phyloP scores from a whole-genome alignment of 2,113 vertebrate species.

The Lagenorhynchus albirostris region DNA sequence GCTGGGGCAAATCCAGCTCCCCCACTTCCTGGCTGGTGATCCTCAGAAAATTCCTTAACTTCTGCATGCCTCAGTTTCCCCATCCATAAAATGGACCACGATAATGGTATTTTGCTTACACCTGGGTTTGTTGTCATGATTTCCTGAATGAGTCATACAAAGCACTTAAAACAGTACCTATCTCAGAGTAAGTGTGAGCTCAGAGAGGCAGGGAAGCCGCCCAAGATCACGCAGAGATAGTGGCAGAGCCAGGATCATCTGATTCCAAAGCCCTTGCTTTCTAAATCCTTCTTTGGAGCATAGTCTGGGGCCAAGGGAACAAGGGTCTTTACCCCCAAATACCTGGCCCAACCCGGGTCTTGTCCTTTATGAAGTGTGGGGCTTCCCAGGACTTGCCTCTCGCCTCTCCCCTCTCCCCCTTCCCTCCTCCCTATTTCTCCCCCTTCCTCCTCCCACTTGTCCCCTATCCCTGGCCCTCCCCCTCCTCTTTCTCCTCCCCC shows the following conservation, averaged over 20 bases:
- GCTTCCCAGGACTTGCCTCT: neutral
- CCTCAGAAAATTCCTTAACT: neutral
- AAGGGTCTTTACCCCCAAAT: neutral
- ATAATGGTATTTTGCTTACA: neutral
- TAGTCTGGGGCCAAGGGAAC: neutral
- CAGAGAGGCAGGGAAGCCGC: neutral
- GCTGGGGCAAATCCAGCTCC: neutral
- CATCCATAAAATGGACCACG: neutral
- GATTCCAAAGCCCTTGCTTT: neutral
- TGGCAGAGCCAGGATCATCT: no score
- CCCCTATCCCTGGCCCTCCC: no score
- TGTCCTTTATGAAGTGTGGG: neutral
- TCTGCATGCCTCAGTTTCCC: neutral
- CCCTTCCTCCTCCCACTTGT: no score
- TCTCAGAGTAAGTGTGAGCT: neutral
- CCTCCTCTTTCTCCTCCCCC: accelerated
- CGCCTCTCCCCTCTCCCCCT: neutral
- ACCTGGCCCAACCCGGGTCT: neutral
- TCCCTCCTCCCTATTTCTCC: neutral
- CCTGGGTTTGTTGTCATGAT: neutral
- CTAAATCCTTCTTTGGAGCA: neutral
- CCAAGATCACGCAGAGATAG: neutral
- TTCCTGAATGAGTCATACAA: neutral
- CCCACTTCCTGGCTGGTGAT: neutral
- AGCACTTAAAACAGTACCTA: neutral